phyloP scores from a whole-genome alignment of 2,888 invertebrate genomes.

The Marronus borbonicus region DNA sequence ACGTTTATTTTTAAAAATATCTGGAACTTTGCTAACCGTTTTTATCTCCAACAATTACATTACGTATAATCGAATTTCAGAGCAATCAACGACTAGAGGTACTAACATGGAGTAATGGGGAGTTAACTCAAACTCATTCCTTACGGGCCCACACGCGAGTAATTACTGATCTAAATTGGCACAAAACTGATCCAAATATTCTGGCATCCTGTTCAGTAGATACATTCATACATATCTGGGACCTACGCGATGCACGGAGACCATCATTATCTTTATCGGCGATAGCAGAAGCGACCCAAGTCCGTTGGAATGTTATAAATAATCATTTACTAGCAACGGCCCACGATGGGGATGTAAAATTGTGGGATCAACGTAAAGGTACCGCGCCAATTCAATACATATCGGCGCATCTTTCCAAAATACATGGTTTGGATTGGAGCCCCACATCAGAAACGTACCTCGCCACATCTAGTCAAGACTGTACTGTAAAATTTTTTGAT shows the following conservation, averaged over 20 bases:
- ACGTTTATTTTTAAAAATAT: no score
- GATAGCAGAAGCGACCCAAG: slow-evolving; percentile 94
- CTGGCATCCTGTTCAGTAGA: slow-evolving; percentile 94
- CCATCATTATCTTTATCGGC: slow-evolving; percentile 90
- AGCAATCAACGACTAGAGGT: slow-evolving; percentile 92
- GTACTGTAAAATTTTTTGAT: slow-evolving; percentile 95
- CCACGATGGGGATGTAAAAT: slow-evolving; percentile 95
- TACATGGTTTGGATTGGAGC: slow-evolving; percentile 96
- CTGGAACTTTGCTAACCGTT: no score
- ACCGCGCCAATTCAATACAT: slow-evolving; percentile 92
- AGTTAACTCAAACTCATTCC: slow-evolving; percentile 81
- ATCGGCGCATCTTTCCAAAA: slow-evolving; percentile 91
- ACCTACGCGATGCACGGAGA: slow-evolving; percentile 87
- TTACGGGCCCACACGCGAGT: slow-evolving; percentile 88
- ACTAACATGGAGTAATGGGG: slow-evolving; percentile 83
- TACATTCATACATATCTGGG: slow-evolving; percentile 95
- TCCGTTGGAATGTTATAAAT: slow-evolving; percentile 92
- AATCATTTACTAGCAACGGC: slow-evolving; percentile 91
- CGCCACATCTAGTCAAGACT: slow-evolving; percentile 95
- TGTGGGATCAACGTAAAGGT: slow-evolving; percentile 95
- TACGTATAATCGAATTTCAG: slow-evolving; percentile 70
- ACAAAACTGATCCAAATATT: slow-evolving; percentile 82
- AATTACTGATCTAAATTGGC: slow-evolving; percentile 95
- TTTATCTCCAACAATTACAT: no score
- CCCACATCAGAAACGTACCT: slow-evolving; percentile 87